phyloP scores from a whole-genome alignment of 2,888 invertebrate genomes.

The Synergus itoensis region DNA sequence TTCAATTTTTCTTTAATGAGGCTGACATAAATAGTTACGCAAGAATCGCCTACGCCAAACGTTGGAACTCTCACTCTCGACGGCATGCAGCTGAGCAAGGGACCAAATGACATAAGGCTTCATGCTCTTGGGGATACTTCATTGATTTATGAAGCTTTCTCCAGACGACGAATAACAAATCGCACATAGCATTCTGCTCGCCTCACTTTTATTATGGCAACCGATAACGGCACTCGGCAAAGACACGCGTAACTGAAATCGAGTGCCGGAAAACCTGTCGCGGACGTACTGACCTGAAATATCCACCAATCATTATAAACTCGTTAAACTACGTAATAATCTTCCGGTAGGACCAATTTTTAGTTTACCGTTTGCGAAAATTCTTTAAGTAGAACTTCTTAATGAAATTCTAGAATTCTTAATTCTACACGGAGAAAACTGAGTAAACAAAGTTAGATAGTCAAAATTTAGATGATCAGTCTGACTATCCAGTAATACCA shows the following conservation, averaged over 20 bases:
- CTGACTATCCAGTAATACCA: too few relatives aligned
- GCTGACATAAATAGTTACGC: conserved; percentile 43
- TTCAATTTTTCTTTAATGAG: neutral
- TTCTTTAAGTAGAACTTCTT: neutral
- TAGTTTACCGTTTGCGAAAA: neutral
- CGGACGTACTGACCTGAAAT: conserved; percentile 2
- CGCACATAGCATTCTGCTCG: conserved; percentile 34
- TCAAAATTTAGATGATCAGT: too few relatives aligned
- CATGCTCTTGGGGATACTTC: conserved; percentile 54
- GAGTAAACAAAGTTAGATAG: too few relatives aligned
- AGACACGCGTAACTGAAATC: conserved; percentile 1
- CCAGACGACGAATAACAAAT: conserved; percentile 53
- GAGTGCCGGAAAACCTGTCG: conserved; percentile 17
- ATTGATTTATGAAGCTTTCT: conserved; percentile 62
- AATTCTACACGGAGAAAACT: too few relatives aligned
- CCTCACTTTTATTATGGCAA: conserved; percentile 23
- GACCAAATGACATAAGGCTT: conserved; percentile 58
- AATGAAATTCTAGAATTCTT: too few relatives aligned
- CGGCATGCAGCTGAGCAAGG: conserved; percentile 52
- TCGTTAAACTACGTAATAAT: neutral
- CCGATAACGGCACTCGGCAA: neutral
- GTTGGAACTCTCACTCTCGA: conserved; percentile 59
- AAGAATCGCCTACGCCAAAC: conserved; percentile 55
- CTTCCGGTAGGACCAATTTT: neutral
- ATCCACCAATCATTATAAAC: conserved; percentile 14